Conservation (phyloP, 1,140 invertebrate species). For the Tetranychus cinnabarinus region DNA sequence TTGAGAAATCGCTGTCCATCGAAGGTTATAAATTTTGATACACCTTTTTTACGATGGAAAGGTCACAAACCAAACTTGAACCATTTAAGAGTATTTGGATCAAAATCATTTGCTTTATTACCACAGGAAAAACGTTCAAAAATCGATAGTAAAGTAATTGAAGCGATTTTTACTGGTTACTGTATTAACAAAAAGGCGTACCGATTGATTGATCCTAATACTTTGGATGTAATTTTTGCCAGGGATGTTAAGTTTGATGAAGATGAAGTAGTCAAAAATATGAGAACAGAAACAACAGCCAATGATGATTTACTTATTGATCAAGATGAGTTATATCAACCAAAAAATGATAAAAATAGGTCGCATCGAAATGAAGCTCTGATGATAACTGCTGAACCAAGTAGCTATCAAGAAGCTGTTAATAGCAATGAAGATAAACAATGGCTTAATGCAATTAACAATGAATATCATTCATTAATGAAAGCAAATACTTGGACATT, state of each 20-base stretch:
- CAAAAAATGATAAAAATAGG: not conserved
- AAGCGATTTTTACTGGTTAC: constrained; percentile 6
- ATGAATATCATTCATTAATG: constrained; percentile 18
- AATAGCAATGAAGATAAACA: constrained; percentile 11
- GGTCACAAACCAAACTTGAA: constrained; percentile 2
- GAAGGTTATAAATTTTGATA: not conserved
- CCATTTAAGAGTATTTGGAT: constrained; percentile 5
- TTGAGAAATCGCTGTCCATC: not conserved
- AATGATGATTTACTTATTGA: not conserved
- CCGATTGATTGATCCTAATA: not conserved
- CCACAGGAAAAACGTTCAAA: not conserved
- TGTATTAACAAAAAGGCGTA: not conserved
- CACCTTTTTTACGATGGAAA: constrained; percentile 11
- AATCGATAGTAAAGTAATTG: constrained; percentile 4
- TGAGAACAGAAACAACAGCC: not conserved
- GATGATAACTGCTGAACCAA: constrained; percentile 6
- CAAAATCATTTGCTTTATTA: constrained; percentile 3
- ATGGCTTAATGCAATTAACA: constrained; percentile 20
- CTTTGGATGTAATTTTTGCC: not conserved
- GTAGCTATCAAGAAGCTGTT: constrained; percentile 17
- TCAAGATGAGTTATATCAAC: not conserved
- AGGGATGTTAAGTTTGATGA: not conserved
- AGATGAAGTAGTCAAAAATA: not conserved
- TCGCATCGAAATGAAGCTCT: not conserved
- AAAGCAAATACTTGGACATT: constrained; percentile 20